Conservation (phyloP, 2,888 invertebrate species). For the Nematopogon swammerdamellus region DNA sequence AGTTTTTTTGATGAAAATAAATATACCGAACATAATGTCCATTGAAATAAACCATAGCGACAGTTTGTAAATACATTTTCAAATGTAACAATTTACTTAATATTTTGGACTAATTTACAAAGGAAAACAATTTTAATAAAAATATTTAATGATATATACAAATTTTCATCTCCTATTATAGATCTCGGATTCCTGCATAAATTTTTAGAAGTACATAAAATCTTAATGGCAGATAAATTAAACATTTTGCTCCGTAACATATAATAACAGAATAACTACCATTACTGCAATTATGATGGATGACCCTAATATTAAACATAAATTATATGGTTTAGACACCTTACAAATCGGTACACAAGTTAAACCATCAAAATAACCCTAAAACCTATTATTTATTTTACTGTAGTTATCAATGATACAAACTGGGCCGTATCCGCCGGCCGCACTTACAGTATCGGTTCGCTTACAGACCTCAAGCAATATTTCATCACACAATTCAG, state of each 20-base stretch:
- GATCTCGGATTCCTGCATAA: constrained; percentile 20
- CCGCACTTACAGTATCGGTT: no score
- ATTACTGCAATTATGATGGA: background rate
- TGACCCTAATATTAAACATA: background rate
- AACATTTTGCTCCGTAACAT: background rate
- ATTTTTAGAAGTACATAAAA: background rate
- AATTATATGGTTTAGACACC: constrained; percentile 37
- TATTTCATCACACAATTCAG: no score
- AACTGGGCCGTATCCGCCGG: no score
- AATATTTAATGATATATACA: constrained; percentile 29
- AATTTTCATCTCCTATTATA: constrained; percentile 17
- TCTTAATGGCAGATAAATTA: background rate
- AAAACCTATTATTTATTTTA: constrained; percentile 47
- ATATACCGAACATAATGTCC: background rate
- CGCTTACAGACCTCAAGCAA: no score
- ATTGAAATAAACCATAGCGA: background rate
- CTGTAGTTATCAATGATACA: no score
- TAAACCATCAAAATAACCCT: constrained; percentile 45
- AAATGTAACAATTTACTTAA: background rate
- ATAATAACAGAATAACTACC: background rate
- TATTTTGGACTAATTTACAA: constrained; percentile 29
- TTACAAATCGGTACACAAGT: constrained; percentile 42
- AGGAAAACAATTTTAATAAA: constrained; percentile 26
- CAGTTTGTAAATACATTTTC: background rate
- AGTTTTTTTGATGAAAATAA: background rate